Evolutionary conservation across 92 coral and sea anemone species (phyloP), one percentile per base, ranked within the genome.

Genomic region (Scolanthus callimorphus): DNA sequence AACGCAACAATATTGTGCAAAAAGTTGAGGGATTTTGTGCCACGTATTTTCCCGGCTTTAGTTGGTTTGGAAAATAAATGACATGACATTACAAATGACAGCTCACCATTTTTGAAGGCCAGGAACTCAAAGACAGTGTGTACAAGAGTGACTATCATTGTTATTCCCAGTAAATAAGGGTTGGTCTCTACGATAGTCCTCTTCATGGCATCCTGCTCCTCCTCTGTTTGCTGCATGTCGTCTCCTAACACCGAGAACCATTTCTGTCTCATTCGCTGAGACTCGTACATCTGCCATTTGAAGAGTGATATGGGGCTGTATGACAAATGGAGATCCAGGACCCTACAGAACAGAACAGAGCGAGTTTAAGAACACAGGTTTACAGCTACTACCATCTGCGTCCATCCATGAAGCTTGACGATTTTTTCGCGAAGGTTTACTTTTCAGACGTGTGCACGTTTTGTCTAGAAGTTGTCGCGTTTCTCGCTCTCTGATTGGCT

Each of bases 251-350:
- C 77, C 26, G 92, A 72, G 77, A 88, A 94, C 99, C 99, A 94
- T 47, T 94, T 94, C 61, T 94, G 88, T 25, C 99, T 74, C 74
- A 94, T 80, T 48, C 94, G 57, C 77, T 94, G 99, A 1, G 99
- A 94, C 47, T 94, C 94, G 29, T 88, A 94, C 96, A 94, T 88
- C 76, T 94, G 99, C 99, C 99, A 94, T 58, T 79, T 89, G 87
- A 94, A 94, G 72, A 94, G 59, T 17, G 99, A 94, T 43, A 94
- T 78, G 11, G 99, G 99, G 28, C 85, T 76, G 64, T 89, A 94
- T 0, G 90, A 80, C 53, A 94, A 72, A 34, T 78, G 85, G 50
- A 94, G 68, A 55, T 94, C 94, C 27, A 94, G 88, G 34, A n/a
- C n/a, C n/a, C n/a, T n/a, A n/a, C n/a, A n/a, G n/a, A n/a, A n/a